phyloP scores from a whole-genome alignment of 2,113 vertebrate species.

The Mustelus asterias region DNA sequence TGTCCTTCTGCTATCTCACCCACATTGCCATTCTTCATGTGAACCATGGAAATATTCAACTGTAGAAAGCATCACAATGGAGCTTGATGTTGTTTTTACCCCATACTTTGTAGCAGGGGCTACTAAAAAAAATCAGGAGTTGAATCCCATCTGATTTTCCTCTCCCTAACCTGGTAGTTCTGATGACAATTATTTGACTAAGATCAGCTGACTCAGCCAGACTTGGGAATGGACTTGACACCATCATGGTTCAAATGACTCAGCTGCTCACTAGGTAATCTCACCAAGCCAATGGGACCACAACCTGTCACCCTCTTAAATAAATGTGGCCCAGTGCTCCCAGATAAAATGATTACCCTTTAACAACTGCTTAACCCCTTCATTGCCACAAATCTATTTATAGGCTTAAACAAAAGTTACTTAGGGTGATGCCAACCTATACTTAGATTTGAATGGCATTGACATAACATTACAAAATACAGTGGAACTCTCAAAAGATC shows the following conservation, averaged over 20 bases:
- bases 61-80: neutral
- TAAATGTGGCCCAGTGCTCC: neutral
- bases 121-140: neutral
- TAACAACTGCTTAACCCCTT: neutral
- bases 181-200: neutral
- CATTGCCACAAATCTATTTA: neutral
- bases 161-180: neutral
- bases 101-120: neutral
- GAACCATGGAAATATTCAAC: neutral
- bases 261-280: neutral
- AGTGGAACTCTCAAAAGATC: neutral
- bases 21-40: neutral
- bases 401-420: neutral
- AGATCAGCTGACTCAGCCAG: neutral
- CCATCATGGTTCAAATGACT: neutral
- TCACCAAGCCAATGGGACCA: neutral
- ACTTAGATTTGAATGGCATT: neutral
- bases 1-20: neutral
- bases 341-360: neutral
- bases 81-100: neutral
- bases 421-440: neutral
- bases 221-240: neutral
- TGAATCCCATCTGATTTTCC: neutral
- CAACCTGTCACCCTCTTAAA: neutral
- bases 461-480: neutral